Evolutionary conservation across 1,140 invertebrate species (phyloP).

Genomic region (Kradibia gibbosae): DNA sequence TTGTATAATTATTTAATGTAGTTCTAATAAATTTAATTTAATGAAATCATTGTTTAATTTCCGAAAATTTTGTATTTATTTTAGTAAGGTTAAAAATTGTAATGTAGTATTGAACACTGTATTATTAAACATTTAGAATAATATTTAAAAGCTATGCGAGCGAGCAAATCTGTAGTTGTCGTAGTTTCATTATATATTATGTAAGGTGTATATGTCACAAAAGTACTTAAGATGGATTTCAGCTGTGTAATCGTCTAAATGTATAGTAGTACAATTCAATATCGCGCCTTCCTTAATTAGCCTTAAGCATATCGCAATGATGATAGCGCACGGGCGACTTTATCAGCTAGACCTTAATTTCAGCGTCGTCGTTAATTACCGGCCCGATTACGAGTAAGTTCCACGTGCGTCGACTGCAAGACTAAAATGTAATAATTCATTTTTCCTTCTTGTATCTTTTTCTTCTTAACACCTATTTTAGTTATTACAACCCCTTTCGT

Average conservation of each 20-base stretch:
- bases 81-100: no score
- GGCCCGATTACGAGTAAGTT: not conserved
- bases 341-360: slow-evolving; percentile 49
- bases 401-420: not conserved
- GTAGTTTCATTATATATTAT: no score
- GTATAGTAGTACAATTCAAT: not conserved
- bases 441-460: slow-evolving; percentile 10
- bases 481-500: not conserved
- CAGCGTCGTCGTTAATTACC: slow-evolving; percentile 44
- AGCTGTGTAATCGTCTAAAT: not conserved
- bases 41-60: no score
- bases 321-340: slow-evolving; percentile 26
- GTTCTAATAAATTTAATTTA: no score
- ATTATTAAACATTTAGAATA: no score
- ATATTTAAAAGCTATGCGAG: not conserved
- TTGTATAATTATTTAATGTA: no score
- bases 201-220: no score
- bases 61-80: no score
- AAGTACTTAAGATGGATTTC: no score
- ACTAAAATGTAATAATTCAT: slow-evolving; percentile 42
- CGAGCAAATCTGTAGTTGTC: not conserved
- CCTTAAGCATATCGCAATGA: slow-evolving; percentile 26
- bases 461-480: not conserved
- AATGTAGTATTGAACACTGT: no score
- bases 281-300: slow-evolving; percentile 35